These are phyloP conservation scores for Dasyornis broadbenti DNA, from an alignment of 2,113 vertebrate species.

Conservation along the genomic window DNA sequence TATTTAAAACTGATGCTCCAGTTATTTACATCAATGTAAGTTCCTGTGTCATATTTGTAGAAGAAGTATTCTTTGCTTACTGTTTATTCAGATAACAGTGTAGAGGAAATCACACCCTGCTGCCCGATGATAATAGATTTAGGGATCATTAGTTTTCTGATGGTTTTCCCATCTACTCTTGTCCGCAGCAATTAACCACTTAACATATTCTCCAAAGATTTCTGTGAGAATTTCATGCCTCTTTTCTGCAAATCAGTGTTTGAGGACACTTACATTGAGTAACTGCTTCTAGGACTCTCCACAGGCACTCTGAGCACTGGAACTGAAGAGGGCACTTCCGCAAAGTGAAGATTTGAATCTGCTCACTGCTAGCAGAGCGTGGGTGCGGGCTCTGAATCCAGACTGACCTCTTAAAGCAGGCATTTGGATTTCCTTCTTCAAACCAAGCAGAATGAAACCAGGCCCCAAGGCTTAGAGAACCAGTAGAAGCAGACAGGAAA, in stretches of 20 bases:
- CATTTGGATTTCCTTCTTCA: neutral
- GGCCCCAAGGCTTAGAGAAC: neutral
- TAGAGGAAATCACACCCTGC: too few species aligned
- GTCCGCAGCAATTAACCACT: neutral
- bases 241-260: neutral
- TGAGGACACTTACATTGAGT: fast-evolving
- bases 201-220: neutral
- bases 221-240: neutral
- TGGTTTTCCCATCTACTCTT: neutral
- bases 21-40: neutral
- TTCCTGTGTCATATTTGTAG: neutral
- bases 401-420: neutral
- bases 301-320: neutral
- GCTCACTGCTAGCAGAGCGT: neutral
- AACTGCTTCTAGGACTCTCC: neutral
- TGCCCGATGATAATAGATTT: neutral
- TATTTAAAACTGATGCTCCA: neutral
- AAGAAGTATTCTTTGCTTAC: neutral
- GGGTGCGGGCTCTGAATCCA: neutral
- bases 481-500: neutral
- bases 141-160: neutral
- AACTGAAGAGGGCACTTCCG: neutral
- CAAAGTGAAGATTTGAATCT: neutral
- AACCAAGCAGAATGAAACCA: neutral
- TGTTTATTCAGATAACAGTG: neutral